Evolutionary conservation across 1,140 invertebrate genomes (phyloP).

Genomic region (Cydia pomonella): DNA sequence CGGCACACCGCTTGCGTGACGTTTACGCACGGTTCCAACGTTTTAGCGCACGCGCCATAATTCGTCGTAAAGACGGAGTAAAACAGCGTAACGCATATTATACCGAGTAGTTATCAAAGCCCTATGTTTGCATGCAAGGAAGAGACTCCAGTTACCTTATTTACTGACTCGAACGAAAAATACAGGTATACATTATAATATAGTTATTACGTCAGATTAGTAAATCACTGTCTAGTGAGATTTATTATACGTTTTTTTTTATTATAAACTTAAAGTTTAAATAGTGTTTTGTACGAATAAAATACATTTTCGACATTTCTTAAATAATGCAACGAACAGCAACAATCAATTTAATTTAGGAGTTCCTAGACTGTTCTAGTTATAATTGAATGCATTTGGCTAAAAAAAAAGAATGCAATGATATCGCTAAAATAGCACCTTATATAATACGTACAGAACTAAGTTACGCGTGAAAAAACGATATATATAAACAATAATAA

Average conservation of each 20-base stretch:
- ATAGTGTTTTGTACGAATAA: background rate
- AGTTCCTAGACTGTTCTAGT: background rate
- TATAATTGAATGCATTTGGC: background rate
- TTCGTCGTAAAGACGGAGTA: no score
- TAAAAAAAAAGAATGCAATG: no score
- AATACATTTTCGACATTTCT: background rate
- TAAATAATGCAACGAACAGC: background rate
- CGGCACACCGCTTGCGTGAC: no score
- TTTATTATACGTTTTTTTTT: background rate
- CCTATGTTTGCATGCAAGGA: background rate
- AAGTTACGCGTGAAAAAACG: no score
- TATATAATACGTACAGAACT: no score
- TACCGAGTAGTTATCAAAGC: background rate
- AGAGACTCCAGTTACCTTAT: background rate
- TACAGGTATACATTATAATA: background rate
- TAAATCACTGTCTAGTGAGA: background rate
- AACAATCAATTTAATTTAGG: background rate
- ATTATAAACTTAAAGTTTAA: background rate
- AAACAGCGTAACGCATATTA: background rate
- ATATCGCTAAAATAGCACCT: no score
- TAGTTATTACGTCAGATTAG: background rate
- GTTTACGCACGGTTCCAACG: no score
- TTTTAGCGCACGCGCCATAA: no score
- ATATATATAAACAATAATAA: no score
- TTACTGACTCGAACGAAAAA: conserved; percentile 6